Evolutionary conservation across 2,113 vertebrate genomes (phyloP).

Genomic region (Galemys pyrenaicus): DNA sequence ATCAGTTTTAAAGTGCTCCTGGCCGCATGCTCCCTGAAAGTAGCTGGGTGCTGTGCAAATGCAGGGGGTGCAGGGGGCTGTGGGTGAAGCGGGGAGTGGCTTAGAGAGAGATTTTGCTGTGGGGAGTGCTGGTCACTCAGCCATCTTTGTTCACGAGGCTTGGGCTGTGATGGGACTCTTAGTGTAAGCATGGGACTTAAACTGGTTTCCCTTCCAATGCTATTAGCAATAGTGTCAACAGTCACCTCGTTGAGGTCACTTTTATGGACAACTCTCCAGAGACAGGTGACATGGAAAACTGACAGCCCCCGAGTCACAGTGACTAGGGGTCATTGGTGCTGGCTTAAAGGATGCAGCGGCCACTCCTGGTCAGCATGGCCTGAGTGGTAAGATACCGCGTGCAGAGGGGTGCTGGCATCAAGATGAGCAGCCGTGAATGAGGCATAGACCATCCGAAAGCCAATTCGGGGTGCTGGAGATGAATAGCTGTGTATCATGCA

Average conservation of each 20-base stretch:
- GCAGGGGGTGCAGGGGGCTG: no score
- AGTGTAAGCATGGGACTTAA: neutral
- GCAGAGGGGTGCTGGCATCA: neutral
- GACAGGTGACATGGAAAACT: neutral
- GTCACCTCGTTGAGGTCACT: neutral
- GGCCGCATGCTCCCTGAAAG: neutral
- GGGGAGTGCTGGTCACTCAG: neutral
- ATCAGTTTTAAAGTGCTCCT: neutral
- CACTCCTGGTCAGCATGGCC: neutral
- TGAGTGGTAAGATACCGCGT: neutral
- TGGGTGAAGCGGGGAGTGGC: neutral
- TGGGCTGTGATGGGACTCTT: neutral
- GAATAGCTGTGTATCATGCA: no score
- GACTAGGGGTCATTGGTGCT: neutral
- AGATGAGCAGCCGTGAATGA: neutral
- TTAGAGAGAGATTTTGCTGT: neutral
- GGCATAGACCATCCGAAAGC: neutral
- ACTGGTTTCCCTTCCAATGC: neutral
- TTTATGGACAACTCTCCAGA: neutral
- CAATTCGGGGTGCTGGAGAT: no score
- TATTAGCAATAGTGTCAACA: neutral
- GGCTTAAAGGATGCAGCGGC: no score
- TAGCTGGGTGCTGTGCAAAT: neutral
- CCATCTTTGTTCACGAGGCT: neutral
- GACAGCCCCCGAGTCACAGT: neutral